phyloP scores from a whole-genome alignment of 2,888 invertebrate species.

The Lepidocyrtoides sp. region DNA sequence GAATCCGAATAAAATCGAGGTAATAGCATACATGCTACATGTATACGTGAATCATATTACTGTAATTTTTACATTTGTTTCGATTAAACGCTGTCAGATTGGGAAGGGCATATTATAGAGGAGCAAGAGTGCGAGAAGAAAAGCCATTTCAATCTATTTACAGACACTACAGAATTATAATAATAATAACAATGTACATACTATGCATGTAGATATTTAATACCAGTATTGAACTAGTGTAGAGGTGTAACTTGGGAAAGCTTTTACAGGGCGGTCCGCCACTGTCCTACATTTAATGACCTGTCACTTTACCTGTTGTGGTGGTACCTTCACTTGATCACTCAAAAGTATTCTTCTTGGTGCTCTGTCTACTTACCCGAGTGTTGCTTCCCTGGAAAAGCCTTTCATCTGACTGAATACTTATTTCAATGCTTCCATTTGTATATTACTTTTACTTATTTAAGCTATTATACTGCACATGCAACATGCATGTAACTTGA shows the following conservation, averaged over 20 bases:
- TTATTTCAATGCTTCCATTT: no score
- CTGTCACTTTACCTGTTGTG: conserved; percentile 74
- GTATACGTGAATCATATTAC: conserved; percentile 49
- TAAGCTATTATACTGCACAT: no score
- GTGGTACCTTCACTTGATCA: conserved; percentile 72
- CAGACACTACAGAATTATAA: background rate
- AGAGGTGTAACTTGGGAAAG: conserved; percentile 75
- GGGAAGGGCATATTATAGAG: background rate
- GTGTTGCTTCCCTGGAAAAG: no score
- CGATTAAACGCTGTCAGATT: conserved; percentile 67
- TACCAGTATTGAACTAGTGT: no score
- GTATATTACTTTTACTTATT: no score
- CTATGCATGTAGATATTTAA: background rate
- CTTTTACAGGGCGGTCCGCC: conserved; percentile 79
- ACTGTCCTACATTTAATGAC: conserved; percentile 80
- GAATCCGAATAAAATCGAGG: conserved; percentile 51
- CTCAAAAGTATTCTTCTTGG: conserved; percentile 43
- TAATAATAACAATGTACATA: background rate
- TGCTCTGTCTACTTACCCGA: background rate
- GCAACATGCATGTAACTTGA: no score
- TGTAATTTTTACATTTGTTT: conserved; percentile 69
- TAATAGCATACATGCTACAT: conserved; percentile 6
- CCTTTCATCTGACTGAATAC: no score
- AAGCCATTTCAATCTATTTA: conserved; percentile 31
- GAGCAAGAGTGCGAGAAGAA: conserved; percentile 28